phyloP scores from a whole-genome alignment of 2,888 invertebrate species.

The Cosmopolites sordidus region DNA sequence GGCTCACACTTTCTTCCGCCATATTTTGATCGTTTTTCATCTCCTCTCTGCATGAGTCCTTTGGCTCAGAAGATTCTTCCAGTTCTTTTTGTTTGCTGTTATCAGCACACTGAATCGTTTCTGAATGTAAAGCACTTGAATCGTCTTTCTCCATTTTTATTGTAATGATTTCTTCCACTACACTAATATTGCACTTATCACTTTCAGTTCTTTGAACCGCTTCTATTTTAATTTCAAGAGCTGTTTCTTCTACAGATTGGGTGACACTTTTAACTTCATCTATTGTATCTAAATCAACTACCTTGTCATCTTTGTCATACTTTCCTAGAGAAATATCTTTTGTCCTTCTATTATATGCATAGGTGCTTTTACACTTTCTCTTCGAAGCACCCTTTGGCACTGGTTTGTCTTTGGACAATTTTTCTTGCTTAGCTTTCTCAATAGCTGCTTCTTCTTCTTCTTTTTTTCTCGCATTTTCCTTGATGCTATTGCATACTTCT shows the following conservation, averaged over 20 bases:
- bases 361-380: conserved; percentile 26
- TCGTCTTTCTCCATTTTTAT: conserved; percentile 1
- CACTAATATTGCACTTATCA: neutral
- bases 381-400: conserved; percentile 30
- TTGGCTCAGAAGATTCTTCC: neutral
- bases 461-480: conserved; percentile 35
- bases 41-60: neutral
- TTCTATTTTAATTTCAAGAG: neutral
- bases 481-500: conserved; percentile 47
- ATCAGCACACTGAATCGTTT: neutral
- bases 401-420: conserved; percentile 15
- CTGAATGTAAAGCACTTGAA: neutral
- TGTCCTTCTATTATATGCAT: conserved; percentile 5
- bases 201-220: neutral
- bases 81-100: neutral
- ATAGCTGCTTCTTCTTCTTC: conserved; percentile 28
- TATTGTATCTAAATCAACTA: conserved; percentile 23
- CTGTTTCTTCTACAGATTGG: neutral
- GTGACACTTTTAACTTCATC: conserved; percentile 23
- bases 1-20: too few species aligned
- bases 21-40: too few species aligned
- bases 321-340: neutral
- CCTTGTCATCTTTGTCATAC: conserved; percentile 10
- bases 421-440: conserved; percentile 17
- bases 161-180: neutral